These are phyloP conservation scores for Sardinella longiceps DNA, from an alignment of 2,797 vertebrate genomes.

Conservation along the genomic window DNA sequence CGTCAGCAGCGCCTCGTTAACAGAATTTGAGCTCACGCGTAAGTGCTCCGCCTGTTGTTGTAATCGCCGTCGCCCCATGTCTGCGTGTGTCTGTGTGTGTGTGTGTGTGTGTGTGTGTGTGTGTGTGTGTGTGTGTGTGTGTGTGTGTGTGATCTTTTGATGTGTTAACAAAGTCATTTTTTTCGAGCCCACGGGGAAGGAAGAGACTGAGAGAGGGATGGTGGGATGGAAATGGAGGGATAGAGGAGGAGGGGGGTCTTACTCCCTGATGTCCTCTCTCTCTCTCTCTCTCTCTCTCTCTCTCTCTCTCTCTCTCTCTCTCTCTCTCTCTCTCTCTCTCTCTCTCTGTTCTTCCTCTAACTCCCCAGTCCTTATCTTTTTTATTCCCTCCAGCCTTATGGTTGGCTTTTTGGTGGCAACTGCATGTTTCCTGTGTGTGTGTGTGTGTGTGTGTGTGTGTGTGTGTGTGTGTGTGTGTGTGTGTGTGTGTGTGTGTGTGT, in stretches of 20 bases:
- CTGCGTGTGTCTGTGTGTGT: no score
- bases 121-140: no score
- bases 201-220: neutral
- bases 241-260: neutral
- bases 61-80: conserved; percentile 24
- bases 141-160: neutral
- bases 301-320: neutral
- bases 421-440: neutral
- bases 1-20: conserved; percentile 80
- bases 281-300: neutral
- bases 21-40: conserved; percentile 81
- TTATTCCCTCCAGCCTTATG: neutral
- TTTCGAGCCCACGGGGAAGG: neutral
- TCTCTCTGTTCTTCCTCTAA: neutral
- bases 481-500: neutral
- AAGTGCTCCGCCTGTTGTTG: conserved; percentile 63
- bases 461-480: neutral
- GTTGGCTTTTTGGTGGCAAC: neutral
- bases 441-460: neutral
- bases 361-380: neutral
- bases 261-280: neutral
- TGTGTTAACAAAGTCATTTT: conserved; percentile 13
- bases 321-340: neutral
- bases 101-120: no score
- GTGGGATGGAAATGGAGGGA: neutral